Base-by-base conservation (phyloP, 2,888 invertebrate genomes). In the Platynereis dumerilii region DNA sequence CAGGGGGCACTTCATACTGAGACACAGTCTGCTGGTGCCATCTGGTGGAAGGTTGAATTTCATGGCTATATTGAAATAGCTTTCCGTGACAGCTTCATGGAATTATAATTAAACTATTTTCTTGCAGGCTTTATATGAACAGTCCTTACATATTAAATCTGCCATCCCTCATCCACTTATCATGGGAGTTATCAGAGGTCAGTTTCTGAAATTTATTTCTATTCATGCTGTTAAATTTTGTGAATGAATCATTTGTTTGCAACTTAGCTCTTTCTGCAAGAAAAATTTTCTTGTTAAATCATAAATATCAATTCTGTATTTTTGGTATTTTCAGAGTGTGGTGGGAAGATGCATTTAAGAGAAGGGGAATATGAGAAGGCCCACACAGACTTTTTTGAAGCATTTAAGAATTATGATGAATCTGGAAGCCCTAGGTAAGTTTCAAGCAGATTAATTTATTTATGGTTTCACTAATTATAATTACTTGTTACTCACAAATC, bases 131-230 rank as follows among this genome's bases (percentile, higher is more conserved):
- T 86, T 99, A 17, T 99, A 99, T 80, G 98, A 99, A 85, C 96
- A 98, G 83, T 97, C 97, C 0, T 87, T 99, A 72, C 96, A 97
- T 84, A 98, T 99, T 76, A 99, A 99, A 85, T 96, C 97, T 48
- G 99, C 98, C 59, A 99, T 99, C 82, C 98, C 99, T n/a, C 99
- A 99, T 89, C 99, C 99, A 2, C 87, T 99, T 34, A 99, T 99
- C 76, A 97, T 99, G 97, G 98, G 98, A 17, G 97, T 99, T 39
- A 99, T 99, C 69, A 88, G 97, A 90, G 93, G 93, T 93, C 84
- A 44, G 63, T 62, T 7, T 10, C 34, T 34, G 34, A 12, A 34
- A 34, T 34, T 12, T 34, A 34, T 34, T 34, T 34, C 34, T 12
- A 7, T 34, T 34, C 7, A 34, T n/a, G n/a, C n/a, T n/a, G n/a